Base-by-base conservation (phyloP, 1,140 invertebrate genomes). In the Diplogasteroides magnus region DNA sequence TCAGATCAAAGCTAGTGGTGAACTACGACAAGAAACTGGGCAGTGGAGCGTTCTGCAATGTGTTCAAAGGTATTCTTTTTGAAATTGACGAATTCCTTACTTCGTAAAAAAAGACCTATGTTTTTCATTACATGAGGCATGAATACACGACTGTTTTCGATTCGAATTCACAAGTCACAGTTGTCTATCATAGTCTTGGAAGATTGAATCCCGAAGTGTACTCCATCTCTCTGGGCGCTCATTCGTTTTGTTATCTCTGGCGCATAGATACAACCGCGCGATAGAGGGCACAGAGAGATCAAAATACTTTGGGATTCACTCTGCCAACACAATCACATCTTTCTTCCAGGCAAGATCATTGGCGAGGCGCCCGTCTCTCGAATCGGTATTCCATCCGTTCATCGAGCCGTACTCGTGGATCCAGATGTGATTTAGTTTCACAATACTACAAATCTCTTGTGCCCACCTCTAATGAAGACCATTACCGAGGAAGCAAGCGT, bases 11-110 rank as follows among this genome's bases (percentile, higher is more conserved):
- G 14, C 61, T 77, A 15, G 70, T 69, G 23, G 69, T 77, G 23
- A 67, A 73, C 57, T 77, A 78, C 56, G 77, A 78, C 26, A 67
- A 71, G 27, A 77, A 77, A 63, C 71, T 77, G 0, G 77, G 77
- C n/a, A 66, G 69, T 28, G 77, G 77, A 1, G 77, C 77, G 2
- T 77, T 77, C 67, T 74, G 76, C 48, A 74, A 77, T 31, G 77
- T 77, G 19, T 78, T 71, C 71, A 68, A 72, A 58, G 75, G 76
- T 28, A 61, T 31, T 56, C 67, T 68, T 32, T 61, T 58, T 26
- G 64, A 61, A 31, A 64, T 63, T 55, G 69, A n/a, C n/a, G n/a
- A n/a, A n/a, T 56, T 56, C 6, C 3, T 14, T 37, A 32, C 48
- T 64, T 3, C 13, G 62, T 3, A 6, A 37, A 11, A 6, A n/a